Evolutionary conservation across 2,113 vertebrate species (phyloP), one percentile per base, ranked within the genome.

Genomic region (Pandion haliaetus): DNA sequence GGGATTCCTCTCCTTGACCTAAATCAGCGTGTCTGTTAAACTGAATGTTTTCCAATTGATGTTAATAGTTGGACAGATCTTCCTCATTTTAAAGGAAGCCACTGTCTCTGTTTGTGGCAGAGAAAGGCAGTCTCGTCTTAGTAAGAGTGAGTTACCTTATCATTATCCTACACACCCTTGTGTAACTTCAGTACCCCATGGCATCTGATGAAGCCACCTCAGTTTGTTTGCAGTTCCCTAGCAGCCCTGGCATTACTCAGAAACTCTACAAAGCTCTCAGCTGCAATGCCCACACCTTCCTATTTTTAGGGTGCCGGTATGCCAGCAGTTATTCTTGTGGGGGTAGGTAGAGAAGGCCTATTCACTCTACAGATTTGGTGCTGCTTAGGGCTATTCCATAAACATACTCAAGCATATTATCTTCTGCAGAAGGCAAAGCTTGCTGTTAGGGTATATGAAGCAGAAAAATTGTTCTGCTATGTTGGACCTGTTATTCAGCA

Each of bases 201-300:
- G 83, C 83, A 70, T 44, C 74, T 90, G 74, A 49, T 20, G 81
- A 38, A 90, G 85, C 85, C 66, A 44, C 40, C 24, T 73, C 29
- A 14, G 85, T 95, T 88, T 97, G 95, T 95, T 90, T 94, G 82
- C 93, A n/a, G 74, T 91, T 95, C 90, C 95, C 79, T 88, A 87
- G 91, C 87, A 96, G 95, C 92, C 61, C 65, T 3, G 9, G 80
- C 70, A 14, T 95, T 93, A 73, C 82, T 95, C 87, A 95, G 65
- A 59, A 78, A 50, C 84, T 74, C 83, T 55, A 34, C 87, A 82
- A 49, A 85, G 58, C 85, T 55, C 61, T 74, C 59, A 88, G 34
- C 59, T 86, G 91, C 93, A 86, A 31, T 94, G 73, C 95, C 93
- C 86, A 92, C 95, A 95, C 93, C 93, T 96, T 58, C 86, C 91